Percentiles rank a stretch among this genome's conserved stretches.
Evolutionary conservation across 2,888 invertebrate genomes (phyloP).

Genomic region (Drosophila setosimentum): DNA sequence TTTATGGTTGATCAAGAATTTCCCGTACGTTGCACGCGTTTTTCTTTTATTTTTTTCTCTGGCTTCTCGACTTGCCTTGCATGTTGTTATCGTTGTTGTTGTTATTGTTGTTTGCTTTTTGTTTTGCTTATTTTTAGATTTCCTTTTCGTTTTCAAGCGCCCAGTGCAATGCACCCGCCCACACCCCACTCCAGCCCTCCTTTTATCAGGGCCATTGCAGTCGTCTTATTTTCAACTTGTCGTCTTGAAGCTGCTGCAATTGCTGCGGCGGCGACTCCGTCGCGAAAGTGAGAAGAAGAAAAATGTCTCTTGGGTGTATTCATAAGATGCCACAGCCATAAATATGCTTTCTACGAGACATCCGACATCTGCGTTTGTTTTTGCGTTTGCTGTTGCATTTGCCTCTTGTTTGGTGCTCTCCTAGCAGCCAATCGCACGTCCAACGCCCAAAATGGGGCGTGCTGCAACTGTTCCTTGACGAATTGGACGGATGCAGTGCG

Average conservation of each 20-base stretch:
- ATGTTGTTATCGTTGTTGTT: conserved; percentile 22
- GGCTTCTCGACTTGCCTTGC: conserved; percentile 32
- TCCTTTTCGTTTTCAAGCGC: conserved; percentile 65
- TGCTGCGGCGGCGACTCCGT: conserved; percentile 12
- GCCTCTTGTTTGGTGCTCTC: conserved; percentile 13
- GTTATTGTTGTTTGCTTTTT: conserved; percentile 23
- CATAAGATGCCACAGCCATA: conserved; percentile 79
- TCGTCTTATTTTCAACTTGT: conserved; percentile 50
- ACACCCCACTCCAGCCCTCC: neutral
- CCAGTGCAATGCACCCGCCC: conserved; percentile 52
- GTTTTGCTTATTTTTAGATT: conserved; percentile 72
- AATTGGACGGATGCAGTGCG: conserved; percentile 79
- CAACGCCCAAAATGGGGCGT: conserved; percentile 71
- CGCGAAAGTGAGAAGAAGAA: conserved; percentile 76
- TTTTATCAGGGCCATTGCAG: conserved; percentile 23
- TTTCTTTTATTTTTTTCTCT: conserved; percentile 40
- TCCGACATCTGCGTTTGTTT: conserved; percentile 56
- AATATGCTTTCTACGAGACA: conserved; percentile 77
- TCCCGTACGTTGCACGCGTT: conserved; percentile 71
- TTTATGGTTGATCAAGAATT: conserved; percentile 83
- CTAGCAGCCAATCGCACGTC: conserved; percentile 62
- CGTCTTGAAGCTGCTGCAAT: conserved; percentile 33
- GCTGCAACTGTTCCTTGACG: conserved; percentile 73
- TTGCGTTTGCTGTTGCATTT: conserved; percentile 7
- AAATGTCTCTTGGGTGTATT: conserved; percentile 81